Evolutionary conservation across 1,140 invertebrate species (phyloP).

Genomic region (Drosophila repletoides): DNA sequence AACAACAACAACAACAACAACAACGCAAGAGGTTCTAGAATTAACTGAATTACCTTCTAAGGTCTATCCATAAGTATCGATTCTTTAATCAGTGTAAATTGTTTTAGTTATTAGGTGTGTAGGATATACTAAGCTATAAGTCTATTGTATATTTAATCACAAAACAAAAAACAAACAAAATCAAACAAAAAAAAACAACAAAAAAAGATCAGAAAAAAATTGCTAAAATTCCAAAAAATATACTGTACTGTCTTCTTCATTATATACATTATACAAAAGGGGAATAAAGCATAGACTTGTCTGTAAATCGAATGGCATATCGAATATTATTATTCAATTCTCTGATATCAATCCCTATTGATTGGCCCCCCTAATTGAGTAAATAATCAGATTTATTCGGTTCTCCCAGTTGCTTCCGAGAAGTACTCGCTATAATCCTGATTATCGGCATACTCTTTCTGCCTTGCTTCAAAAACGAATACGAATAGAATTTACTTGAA

Average conservation of each 20-base stretch:
- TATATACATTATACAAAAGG: not conserved
- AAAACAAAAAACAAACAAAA: conserved; percentile 54
- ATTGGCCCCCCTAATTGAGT: too few relatives aligned
- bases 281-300: not conserved
- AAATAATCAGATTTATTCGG: too few relatives aligned
- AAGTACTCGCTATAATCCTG: too few relatives aligned
- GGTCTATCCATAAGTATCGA: conserved; percentile 61
- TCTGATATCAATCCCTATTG: too few relatives aligned
- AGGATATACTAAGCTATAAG: conserved; percentile 53
- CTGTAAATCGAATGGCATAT: conserved; percentile 21
- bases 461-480: too few relatives aligned
- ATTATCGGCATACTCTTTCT: too few relatives aligned
- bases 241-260: conserved; percentile 20
- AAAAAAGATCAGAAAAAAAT: conserved; percentile 49
- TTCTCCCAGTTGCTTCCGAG: too few relatives aligned
- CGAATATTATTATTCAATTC: too few relatives aligned
- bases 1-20: too few relatives aligned
- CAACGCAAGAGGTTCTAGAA: conserved; percentile 71
- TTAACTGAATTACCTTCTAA: conserved; percentile 61
- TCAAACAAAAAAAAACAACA: conserved; percentile 51
- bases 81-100: conserved; percentile 65
- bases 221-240: conserved; percentile 49
- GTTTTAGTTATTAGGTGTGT: conserved; percentile 61
- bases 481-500: too few relatives aligned
- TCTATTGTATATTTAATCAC: conserved; percentile 60